A percentile compares a stretch with the other conserved stretches of the same genome.
phyloP scores from a whole-genome alignment of 2,888 invertebrate species.

The Agrotis ipsilon region DNA sequence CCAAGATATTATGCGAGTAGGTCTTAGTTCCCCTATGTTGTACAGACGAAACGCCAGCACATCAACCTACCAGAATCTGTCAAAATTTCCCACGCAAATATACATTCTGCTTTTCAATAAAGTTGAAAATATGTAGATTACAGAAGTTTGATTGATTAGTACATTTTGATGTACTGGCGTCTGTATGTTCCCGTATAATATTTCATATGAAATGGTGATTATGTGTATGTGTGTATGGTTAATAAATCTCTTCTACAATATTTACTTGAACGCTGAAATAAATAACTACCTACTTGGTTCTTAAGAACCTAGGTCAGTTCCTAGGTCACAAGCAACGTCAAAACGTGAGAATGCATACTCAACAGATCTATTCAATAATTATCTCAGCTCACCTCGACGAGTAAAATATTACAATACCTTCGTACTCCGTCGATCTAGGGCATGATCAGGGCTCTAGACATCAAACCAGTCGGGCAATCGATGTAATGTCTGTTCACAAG shows the following conservation, averaged over 20 bases:
- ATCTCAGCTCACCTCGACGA: slow-evolving; percentile 38
- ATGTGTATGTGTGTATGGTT: neutral
- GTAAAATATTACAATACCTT: slow-evolving; percentile 40
- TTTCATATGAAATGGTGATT: neutral
- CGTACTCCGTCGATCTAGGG: slow-evolving; percentile 34
- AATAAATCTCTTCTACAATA: neutral
- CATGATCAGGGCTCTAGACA: slow-evolving; percentile 47
- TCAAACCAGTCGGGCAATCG: slow-evolving; percentile 53
- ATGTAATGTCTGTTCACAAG: slow-evolving; percentile 56
- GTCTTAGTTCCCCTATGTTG: neutral
- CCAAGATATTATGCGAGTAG: neutral
- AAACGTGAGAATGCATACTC: slow-evolving; percentile 22
- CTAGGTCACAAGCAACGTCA: slow-evolving; percentile 8
- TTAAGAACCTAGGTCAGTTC: neutral
- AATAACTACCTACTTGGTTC: neutral
- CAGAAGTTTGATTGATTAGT: too few relatives aligned
- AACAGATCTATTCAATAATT: slow-evolving; percentile 18
- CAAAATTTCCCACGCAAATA: too few relatives aligned
- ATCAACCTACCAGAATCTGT: too few relatives aligned
- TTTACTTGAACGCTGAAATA: neutral
- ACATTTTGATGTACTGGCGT: too few relatives aligned
- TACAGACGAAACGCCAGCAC: too few relatives aligned
- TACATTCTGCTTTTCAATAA: too few relatives aligned
- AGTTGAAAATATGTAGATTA: too few relatives aligned
- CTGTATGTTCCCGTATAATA: too few relatives aligned